These are phyloP conservation scores for Eristalis intricaria DNA, from an alignment of 2,888 invertebrate genomes.

Conservation along the genomic window DNA sequence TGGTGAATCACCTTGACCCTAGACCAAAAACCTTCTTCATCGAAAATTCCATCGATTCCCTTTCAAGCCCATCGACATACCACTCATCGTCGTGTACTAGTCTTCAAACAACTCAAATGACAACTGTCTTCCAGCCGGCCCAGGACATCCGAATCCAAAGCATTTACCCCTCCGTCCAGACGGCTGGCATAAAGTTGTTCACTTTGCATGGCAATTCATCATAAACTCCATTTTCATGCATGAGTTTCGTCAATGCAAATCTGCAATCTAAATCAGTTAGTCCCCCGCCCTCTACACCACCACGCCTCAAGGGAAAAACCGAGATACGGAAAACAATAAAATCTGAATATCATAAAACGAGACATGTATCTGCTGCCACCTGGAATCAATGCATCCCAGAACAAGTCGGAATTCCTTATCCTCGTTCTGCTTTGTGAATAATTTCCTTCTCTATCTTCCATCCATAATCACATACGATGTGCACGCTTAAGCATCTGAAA, in stretches of 20 bases:
- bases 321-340: background rate
- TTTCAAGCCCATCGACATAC: no score
- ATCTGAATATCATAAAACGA: background rate
- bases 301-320: background rate
- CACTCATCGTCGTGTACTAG: background rate
- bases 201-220: background rate
- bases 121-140: no score
- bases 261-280: background rate
- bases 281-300: no score
- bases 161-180: background rate
- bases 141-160: background rate
- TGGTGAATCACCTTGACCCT: no score
- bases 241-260: background rate
- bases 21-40: background rate
- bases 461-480: conserved; percentile 22
- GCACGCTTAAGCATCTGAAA: conserved; percentile 23
- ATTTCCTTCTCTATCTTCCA: conserved; percentile 10
- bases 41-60: background rate
- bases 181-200: background rate
- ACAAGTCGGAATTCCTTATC: background rate
- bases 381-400: background rate
- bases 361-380: background rate
- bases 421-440: conserved; percentile 3
- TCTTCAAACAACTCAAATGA: background rate
- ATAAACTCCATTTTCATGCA: background rate